A percentile compares a stretch with the other conserved stretches of the same genome.
These are phyloP conservation scores for Drosophila pachea DNA, from an alignment of 1,140 invertebrate species.

Conservation along the genomic window DNA sequence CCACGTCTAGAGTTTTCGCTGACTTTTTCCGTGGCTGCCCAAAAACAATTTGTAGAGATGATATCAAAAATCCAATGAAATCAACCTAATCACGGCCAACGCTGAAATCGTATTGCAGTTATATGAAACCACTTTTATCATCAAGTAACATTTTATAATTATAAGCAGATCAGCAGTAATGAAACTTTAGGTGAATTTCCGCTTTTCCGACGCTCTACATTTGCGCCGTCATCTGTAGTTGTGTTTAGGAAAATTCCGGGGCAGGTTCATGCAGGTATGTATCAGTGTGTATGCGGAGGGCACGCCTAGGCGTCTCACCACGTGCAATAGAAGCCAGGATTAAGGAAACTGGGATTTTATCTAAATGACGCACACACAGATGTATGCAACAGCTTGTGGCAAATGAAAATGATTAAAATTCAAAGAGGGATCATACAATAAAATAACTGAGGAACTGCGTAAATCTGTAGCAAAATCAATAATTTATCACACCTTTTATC, in stretches of 20 bases:
- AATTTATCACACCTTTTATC: slow-evolving; percentile 41
- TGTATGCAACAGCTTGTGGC: slow-evolving; percentile 42
- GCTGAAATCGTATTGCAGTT: neutral
- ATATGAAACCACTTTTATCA: neutral
- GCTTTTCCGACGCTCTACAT: neutral
- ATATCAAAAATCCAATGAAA: too few species aligned
- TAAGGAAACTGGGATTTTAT: slow-evolving; percentile 2
- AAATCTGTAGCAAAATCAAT: slow-evolving; percentile 46
- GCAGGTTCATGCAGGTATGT: slow-evolving; percentile 14
- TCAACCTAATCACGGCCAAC: too few species aligned
- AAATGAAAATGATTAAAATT: slow-evolving; percentile 17
- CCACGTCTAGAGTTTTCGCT: slow-evolving; percentile 1
- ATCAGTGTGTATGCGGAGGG: slow-evolving; percentile 12
- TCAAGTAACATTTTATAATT: neutral
- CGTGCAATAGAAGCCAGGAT: slow-evolving; percentile 26
- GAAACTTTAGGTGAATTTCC: neutral
- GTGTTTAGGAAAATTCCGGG: slow-evolving; percentile 16
- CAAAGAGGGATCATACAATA: neutral
- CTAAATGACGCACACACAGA: neutral
- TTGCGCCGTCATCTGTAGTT: neutral
- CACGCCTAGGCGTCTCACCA: slow-evolving; percentile 28
- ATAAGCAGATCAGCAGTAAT: neutral
- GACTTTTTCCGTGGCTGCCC: neutral
- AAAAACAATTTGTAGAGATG: neutral
- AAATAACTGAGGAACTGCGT: neutral